Percentiles rank a stretch among this genome's conserved stretches.
Evolutionary conservation across 2,888 invertebrate genomes (phyloP).

Genomic region (Pollenia labialis): DNA sequence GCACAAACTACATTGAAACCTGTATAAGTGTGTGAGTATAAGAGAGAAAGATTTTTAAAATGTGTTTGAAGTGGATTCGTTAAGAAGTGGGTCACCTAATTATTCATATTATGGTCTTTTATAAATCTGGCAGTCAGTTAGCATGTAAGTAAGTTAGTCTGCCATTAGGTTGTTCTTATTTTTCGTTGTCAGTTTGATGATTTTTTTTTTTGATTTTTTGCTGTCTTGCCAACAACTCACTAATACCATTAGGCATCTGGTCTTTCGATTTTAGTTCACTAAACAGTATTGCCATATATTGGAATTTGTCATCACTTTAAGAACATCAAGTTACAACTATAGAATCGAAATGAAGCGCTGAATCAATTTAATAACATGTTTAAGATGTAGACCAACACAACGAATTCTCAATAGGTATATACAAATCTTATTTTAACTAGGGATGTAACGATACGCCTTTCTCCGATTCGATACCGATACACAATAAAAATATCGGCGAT

Average conservation of each 20-base stretch:
- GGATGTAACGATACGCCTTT: no score
- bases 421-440: no score
- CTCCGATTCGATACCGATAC: no score
- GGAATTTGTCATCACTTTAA: background rate
- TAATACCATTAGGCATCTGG: conserved; percentile 16
- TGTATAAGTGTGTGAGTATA: background rate
- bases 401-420: no score
- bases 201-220: background rate
- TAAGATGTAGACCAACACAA: no score
- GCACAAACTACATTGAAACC: background rate
- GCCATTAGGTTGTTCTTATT: conserved; percentile 19
- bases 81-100: conserved; percentile 60
- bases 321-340: no score
- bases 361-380: no score
- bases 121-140: conserved; percentile 24
- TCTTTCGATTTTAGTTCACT: conserved; percentile 56
- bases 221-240: conserved; percentile 3
- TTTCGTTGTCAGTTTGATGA: conserved; percentile 2
- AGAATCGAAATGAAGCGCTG: no score
- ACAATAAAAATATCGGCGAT: no score
- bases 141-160: conserved; percentile 12
- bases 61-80: conserved; percentile 24
- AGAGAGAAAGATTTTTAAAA: conserved; percentile 4
- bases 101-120: conserved; percentile 19
- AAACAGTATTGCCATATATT: background rate